Conservation (phyloP, 2,113 vertebrate species). For the Strigops habroptila region DNA sequence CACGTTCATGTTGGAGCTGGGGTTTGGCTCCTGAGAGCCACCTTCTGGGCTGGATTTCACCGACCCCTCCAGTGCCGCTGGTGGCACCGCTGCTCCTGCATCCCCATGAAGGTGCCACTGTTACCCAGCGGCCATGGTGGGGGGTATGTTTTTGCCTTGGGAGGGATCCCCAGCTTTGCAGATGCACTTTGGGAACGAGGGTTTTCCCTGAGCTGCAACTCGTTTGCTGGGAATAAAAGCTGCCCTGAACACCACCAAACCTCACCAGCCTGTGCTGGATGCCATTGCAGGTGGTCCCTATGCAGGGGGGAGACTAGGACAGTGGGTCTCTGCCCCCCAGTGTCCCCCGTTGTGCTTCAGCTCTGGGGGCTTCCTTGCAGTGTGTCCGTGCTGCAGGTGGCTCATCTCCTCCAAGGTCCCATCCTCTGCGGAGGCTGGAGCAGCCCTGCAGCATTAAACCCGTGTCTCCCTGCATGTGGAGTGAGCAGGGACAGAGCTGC, state of each 20-base stretch:
- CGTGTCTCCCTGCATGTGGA: fast-evolving
- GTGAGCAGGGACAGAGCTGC: background rate
- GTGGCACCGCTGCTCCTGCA: background rate
- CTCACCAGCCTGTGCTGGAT: background rate
- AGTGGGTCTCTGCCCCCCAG: fast-evolving
- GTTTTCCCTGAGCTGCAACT: background rate
- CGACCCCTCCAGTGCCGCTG: background rate
- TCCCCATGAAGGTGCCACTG: fast-evolving
- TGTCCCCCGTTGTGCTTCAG: background rate
- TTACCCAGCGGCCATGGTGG: fast-evolving
- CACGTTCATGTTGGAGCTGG: background rate
- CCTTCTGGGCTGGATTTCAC: background rate
- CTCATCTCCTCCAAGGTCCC: fast-evolving
- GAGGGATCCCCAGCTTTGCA: background rate
- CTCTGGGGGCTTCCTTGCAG: fast-evolving
- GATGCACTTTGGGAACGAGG: background rate
- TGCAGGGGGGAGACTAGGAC: fast-evolving
- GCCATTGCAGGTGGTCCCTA: fast-evolving
- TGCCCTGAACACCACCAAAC: background rate
- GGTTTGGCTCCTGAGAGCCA: background rate
- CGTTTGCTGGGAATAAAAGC: background rate
- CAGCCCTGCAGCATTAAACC: background rate
- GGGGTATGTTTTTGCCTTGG: background rate
- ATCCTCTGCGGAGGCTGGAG: background rate
- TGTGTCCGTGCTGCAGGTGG: background rate